Evolutionary conservation across 2,888 invertebrate species (phyloP).

Genomic region (Dorcus parallelipipedus): DNA sequence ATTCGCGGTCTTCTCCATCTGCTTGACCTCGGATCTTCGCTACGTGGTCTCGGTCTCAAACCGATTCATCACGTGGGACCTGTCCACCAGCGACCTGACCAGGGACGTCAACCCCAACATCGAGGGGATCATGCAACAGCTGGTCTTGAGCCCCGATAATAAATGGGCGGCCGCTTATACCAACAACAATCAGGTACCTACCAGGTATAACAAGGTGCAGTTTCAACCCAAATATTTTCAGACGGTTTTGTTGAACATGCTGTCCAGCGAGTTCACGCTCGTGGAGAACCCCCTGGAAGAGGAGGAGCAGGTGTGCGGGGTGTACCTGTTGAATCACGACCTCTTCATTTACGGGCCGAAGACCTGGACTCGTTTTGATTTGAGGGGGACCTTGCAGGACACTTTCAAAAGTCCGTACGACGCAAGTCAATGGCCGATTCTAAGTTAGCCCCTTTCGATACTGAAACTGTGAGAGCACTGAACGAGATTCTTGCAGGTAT

Average conservation of each 20-base stretch:
- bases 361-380: conserved; percentile 74
- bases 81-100: conserved; percentile 92
- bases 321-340: conserved; percentile 64
- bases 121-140: conserved; percentile 93
- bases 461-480: not conserved
- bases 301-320: conserved; percentile 61
- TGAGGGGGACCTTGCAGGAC: conserved; percentile 70
- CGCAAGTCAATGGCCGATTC: conserved; percentile 67
- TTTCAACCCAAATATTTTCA: conserved; percentile 42
- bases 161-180: conserved; percentile 95
- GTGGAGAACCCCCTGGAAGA: conserved; percentile 82
- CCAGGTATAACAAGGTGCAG: not conserved
- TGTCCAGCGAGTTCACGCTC: conserved; percentile 88
- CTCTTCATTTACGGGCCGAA: conserved; percentile 74
- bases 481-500: conserved; percentile 52
- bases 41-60: conserved; percentile 96
- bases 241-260: conserved; percentile 85
- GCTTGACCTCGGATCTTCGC: conserved; percentile 82
- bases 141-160: conserved; percentile 91
- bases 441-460: conserved; percentile 52
- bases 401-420: conserved; percentile 57
- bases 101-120: conserved; percentile 89
- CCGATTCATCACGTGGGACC: conserved; percentile 94
- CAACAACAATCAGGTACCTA: conserved; percentile 81
- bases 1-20: conserved; percentile 93